Percentiles rank a stretch among this genome's conserved stretches.
Conservation (phyloP, 1,140 invertebrate species). For the Ostrea edulis region DNA sequence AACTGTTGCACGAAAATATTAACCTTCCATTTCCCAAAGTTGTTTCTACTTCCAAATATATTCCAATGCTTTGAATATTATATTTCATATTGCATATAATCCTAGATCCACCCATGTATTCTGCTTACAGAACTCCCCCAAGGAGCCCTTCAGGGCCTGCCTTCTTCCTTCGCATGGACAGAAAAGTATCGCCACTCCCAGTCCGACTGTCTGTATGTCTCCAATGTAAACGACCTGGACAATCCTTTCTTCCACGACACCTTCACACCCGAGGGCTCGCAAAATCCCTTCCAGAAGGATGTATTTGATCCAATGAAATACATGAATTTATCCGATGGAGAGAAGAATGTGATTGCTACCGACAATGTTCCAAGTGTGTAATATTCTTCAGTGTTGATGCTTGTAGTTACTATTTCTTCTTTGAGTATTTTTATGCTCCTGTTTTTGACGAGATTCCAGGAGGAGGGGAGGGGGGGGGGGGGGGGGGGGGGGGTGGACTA, state of each 20-base stretch:
- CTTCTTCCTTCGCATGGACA: slow-evolving; percentile 78
- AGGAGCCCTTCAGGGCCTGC: slow-evolving; percentile 74
- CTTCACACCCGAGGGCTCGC: neutral
- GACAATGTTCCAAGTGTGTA: slow-evolving; percentile 64
- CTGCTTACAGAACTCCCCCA: slow-evolving; percentile 69
- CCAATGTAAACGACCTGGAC: neutral
- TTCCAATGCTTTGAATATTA: no score
- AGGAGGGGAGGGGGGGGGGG: no score
- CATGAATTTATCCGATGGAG: slow-evolving; percentile 68
- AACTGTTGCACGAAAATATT: no score
- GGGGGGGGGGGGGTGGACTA: no score
- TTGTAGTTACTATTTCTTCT: neutral
- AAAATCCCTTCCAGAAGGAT: slow-evolving; percentile 73
- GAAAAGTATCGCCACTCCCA: slow-evolving; percentile 62
- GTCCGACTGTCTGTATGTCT: neutral
- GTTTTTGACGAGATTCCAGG: no score
- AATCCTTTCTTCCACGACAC: neutral
- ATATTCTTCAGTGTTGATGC: neutral
- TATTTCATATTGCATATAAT: neutral
- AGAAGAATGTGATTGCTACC: slow-evolving; percentile 80
- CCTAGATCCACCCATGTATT: neutral
- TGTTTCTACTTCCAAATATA: no score
- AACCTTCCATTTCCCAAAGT: no score
- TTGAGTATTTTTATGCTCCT: no score
- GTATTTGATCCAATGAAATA: slow-evolving; percentile 74